phyloP scores from a whole-genome alignment of 2,888 invertebrate species.

The Tetragnatha montana region DNA sequence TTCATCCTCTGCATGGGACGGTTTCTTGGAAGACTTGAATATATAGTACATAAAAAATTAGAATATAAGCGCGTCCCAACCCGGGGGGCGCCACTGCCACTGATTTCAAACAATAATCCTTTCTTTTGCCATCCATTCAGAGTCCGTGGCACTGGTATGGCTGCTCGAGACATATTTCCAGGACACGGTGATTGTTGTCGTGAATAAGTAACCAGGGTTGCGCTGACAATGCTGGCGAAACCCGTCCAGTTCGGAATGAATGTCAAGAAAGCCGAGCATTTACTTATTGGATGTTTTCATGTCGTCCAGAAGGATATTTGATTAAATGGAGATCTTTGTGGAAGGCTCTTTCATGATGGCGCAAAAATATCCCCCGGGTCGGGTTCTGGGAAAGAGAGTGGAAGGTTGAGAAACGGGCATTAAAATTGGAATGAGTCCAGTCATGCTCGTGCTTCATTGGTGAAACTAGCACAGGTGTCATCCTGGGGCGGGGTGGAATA shows the following conservation, averaged over 20 bases:
- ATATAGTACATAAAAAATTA: too few relatives aligned
- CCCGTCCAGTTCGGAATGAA: conserved; percentile 17
- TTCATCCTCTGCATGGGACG: too few relatives aligned
- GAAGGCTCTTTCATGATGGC: neutral
- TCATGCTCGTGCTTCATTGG: too few relatives aligned
- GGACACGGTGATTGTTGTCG: conserved; percentile 7
- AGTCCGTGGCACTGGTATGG: neutral
- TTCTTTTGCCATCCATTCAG: neutral
- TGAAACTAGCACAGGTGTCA: too few relatives aligned
- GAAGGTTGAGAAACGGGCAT: too few relatives aligned
- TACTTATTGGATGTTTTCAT: conserved; percentile 38
- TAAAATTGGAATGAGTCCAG: too few relatives aligned
- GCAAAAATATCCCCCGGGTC: too few relatives aligned
- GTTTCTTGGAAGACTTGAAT: too few relatives aligned
- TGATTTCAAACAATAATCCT: neutral
- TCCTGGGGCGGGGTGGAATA: too few relatives aligned
- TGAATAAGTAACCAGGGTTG: conserved; percentile 2
- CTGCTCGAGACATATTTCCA: conserved; percentile 7
- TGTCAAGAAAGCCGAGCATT: neutral
- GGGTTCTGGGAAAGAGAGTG: too few relatives aligned
- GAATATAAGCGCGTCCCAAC: too few relatives aligned
- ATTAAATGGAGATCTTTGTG: conserved; percentile 39
- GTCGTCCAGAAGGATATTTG: neutral
- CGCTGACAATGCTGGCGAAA: conserved; percentile 30
- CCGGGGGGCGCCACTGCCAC: too few relatives aligned